Base-by-base conservation (phyloP, 2,888 invertebrate species). In the Zhuqinia jingwanae region DNA sequence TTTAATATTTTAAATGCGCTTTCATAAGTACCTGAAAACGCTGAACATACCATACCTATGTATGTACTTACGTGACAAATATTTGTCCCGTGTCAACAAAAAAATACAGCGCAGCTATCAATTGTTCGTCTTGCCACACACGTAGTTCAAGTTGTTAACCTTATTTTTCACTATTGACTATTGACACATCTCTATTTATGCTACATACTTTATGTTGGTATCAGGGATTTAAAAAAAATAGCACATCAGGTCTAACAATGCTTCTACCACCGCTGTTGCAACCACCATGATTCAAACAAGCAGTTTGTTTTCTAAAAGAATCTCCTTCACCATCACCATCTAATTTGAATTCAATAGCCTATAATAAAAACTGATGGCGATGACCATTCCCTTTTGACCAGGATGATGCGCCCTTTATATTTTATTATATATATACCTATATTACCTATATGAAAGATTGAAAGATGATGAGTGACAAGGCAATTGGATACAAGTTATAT, bases 391-490 rank as follows among this genome's bases (percentile, higher is more conserved):
- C 42, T 15, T 2, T 68, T 45, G 68, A 68, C 68, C 68, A 68
- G 68, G 47, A 68, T 68, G 68, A 68, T 68, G 20, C 42, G 45
- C 68, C 45, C 68, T 13, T 22, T 68, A 11, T 22, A 68, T 68
- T 68, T 8, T 6, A 6, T 36, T 8, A 36, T 36, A 3, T 8
- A 36, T 36, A 22, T 68, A n/a, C 42, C 45, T 45, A 47, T 36
- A 36, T 8, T 36, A 36, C 36, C 3, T 36, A n/a, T n/a, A n/a
- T 1, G 25, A n/a, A 63, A 60, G 78, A 78, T 78, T 78, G 78
- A 78, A 63, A 25, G 63, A 78, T 78, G 63, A 60, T 60, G 45
- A 78, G 45, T 63, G 78, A 78, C 78, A 63, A 8, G 60, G 45
- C 78, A 60, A 45, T 78, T 25, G 42, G 42, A n/a, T 25, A 22